Conservation (phyloP, 2,888 invertebrate genomes). For the Drosophila birchii region DNA sequence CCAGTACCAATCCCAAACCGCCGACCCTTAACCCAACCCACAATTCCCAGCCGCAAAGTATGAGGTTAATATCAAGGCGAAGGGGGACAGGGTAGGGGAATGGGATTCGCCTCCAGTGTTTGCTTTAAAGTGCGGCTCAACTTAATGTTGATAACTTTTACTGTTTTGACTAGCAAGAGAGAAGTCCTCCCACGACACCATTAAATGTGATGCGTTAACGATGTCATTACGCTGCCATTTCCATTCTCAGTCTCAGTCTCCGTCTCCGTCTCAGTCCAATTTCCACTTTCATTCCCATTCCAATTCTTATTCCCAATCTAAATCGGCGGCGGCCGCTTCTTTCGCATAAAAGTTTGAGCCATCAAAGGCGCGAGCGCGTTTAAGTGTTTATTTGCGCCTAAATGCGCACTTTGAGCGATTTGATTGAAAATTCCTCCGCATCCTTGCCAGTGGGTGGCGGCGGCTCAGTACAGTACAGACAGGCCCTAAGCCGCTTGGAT, state of each 20-base stretch:
- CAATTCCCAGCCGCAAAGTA: constrained; percentile 57
- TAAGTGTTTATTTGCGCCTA: constrained; percentile 82
- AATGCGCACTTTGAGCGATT: constrained; percentile 81
- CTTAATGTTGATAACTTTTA: constrained; percentile 65
- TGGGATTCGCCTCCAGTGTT: constrained; percentile 4
- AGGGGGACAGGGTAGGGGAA: neutral
- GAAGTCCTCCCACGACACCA: constrained; percentile 40
- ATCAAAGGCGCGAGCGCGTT: constrained; percentile 81
- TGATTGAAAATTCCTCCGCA: constrained; percentile 75
- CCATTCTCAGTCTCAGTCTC: constrained; percentile 84
- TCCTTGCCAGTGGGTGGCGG: constrained; percentile 14
- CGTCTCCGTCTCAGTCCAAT: neutral
- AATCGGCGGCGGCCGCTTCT: constrained; percentile 49
- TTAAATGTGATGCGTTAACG: constrained; percentile 75
- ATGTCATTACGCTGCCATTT: constrained; percentile 86
- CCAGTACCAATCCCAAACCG: constrained; percentile 5
- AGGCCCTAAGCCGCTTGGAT: constrained; percentile 40
- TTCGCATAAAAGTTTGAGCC: constrained; percentile 69
- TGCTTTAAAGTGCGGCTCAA: constrained; percentile 62
- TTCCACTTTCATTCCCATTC: constrained; percentile 23
- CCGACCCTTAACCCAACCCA: constrained; percentile 20
- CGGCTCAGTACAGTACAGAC: neutral
- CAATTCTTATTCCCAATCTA: constrained; percentile 43
- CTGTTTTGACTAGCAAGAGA: constrained; percentile 50
- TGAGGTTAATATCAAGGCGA: constrained; percentile 64